phyloP scores from a whole-genome alignment of 2,888 invertebrate species.

The Petrolisthes manimaculis region DNA sequence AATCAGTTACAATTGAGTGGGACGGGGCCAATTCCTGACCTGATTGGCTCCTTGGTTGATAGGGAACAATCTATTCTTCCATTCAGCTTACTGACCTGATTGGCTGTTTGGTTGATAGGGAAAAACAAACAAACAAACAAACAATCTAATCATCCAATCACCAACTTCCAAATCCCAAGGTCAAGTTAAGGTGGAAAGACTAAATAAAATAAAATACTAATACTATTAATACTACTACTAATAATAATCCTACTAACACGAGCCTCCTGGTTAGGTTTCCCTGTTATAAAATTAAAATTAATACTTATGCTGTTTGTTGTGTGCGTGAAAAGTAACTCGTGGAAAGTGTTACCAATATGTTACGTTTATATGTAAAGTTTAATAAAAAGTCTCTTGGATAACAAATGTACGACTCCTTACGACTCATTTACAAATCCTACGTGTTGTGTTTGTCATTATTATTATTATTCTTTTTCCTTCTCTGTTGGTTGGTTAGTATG shows the following conservation, averaged over 20 bases:
- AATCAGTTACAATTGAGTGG: no score
- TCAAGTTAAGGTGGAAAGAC: neutral
- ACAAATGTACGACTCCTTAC: neutral
- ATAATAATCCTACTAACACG: neutral
- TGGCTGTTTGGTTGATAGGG: no score
- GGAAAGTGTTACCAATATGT: conserved; percentile 51
- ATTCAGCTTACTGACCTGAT: no score
- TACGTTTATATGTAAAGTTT: conserved; percentile 61
- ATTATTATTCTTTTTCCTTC: no score
- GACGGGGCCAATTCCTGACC: no score
- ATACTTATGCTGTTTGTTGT: conserved; percentile 52
- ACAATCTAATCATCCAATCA: no score
- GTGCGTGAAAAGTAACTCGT: conserved; percentile 41
- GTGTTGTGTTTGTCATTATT: no score
- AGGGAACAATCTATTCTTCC: no score
- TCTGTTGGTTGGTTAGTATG: neutral
- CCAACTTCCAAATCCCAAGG: neutral
- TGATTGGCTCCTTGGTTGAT: no score
- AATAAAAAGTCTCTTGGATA: conserved; percentile 63
- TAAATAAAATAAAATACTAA: no score
- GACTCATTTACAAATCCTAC: neutral
- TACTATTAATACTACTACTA: no score
- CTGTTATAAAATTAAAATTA: conserved; percentile 24
- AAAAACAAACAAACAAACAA: no score
- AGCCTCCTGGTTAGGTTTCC: neutral